Evolutionary conservation across 1,140 invertebrate species (phyloP).

Genomic region (Trypoxylus dichotomus): DNA sequence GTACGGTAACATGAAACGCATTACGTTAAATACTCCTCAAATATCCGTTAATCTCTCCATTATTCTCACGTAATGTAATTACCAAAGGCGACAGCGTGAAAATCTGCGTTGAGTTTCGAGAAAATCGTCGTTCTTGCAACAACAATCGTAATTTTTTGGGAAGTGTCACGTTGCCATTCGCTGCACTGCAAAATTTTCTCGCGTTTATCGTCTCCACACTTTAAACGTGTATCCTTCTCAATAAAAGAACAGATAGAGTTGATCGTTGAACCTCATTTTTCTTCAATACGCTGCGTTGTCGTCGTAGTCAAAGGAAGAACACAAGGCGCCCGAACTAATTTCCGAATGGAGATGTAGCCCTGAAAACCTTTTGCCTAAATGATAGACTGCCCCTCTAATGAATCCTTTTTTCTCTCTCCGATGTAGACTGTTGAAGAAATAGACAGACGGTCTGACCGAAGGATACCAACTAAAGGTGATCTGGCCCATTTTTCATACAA

Average conservation of each 20-base stretch:
- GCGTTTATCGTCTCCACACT: not conserved
- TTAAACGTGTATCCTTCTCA: not conserved
- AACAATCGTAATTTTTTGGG: conserved; percentile 22
- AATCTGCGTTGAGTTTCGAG: conserved; percentile 10
- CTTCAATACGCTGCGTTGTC: not conserved
- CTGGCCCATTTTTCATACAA: not conserved
- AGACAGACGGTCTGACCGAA: not conserved
- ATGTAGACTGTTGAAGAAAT: not conserved
- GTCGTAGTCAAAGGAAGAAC: not conserved
- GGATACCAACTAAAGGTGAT: not conserved
- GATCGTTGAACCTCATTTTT: not conserved
- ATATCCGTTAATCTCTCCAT: conserved; percentile 16
- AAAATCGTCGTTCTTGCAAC: not conserved
- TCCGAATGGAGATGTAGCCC: conserved; percentile 17
- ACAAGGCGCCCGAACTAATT: conserved; percentile 13
- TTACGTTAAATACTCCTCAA: not conserved
- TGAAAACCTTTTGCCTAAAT: conserved; percentile 8
- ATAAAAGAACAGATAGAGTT: not conserved
- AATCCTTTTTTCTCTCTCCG: not conserved
- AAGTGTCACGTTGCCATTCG: conserved; percentile 12
- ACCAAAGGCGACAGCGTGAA: conserved; percentile 11
- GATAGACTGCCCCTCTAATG: conserved; percentile 13
- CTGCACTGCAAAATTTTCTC: not conserved
- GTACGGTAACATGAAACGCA: not conserved
- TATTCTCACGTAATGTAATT: conserved; percentile 22